A percentile compares a stretch with the other conserved stretches of the same genome.
These are phyloP conservation scores for Cassiopea andromeda DNA, from an alignment of 30 jellyfish, hydroid and myxozoan genomes.

Conservation along the genomic window DNA sequence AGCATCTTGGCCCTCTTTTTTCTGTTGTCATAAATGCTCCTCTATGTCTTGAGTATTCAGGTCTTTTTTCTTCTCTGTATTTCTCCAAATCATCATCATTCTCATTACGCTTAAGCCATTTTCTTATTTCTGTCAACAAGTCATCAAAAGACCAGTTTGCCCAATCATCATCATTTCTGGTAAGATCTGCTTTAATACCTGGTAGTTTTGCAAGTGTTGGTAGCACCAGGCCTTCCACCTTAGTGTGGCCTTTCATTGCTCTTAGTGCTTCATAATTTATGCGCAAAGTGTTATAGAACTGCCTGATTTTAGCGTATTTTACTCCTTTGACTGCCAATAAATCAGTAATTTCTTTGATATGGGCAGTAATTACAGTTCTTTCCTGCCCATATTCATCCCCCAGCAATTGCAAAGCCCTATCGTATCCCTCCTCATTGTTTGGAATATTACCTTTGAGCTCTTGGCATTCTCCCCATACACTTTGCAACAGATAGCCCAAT, in stretches of 20 bases:
- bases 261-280: slow-evolving; percentile 57
- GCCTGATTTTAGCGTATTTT: slow-evolving; percentile 31
- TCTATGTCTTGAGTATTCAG: not conserved
- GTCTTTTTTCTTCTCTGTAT: slow-evolving; percentile 10
- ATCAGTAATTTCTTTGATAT: slow-evolving; percentile 43
- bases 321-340: slow-evolving; percentile 21
- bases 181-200: slow-evolving; percentile 42
- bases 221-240: slow-evolving; percentile 35
- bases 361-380: slow-evolving; percentile 54
- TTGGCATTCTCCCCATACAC: slow-evolving; percentile 39
- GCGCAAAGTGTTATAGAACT: slow-evolving; percentile 44
- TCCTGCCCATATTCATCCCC: slow-evolving; percentile 56
- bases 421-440: slow-evolving; percentile 47
- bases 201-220: slow-evolving; percentile 47
- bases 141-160: slow-evolving; percentile 38
- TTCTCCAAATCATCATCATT: slow-evolving; percentile 20
- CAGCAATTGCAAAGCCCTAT: slow-evolving; percentile 57
- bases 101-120: slow-evolving; percentile 44
- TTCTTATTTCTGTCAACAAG: slow-evolving; percentile 36
- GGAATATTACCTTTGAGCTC: slow-evolving; percentile 55
- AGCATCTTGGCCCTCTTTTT: slow-evolving; percentile 49
- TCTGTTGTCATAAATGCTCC: slow-evolving; percentile 18
- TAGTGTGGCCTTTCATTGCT: slow-evolving; percentile 39
- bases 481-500: slow-evolving; percentile 22
- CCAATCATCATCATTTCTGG: slow-evolving; percentile 66